Evolutionary conservation across 2,888 invertebrate species (phyloP), one percentile per base, ranked within the genome.

Genomic region (Cynaeus angustus): DNA sequence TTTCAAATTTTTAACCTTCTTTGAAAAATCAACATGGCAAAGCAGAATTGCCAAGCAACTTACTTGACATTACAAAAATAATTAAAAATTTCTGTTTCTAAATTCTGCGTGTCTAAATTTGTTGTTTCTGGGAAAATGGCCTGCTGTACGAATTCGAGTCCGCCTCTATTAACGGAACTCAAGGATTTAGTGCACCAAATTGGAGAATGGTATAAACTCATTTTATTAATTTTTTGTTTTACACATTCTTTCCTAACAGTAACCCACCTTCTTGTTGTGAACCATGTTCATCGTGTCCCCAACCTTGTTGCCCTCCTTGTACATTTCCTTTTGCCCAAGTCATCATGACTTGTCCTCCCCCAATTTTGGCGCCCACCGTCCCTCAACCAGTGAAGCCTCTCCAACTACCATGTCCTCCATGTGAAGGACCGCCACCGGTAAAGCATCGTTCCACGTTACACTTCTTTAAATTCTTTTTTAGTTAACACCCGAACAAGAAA

Each of bases 361-460:
- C 81, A 6, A 78, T 78, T 16, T 66, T 77, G 56, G 79, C 78
- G 0, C 83, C 83, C 7, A 82, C 81, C 3, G 68, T 53, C 14
- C 82, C 83, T 3, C 62, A 80, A 66, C 82, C 82, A 9, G 82
- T 83, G 1, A 80, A 79, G 70, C 83, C 83, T 3, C 73, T 83
- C 7, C 73, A 72, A 61, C 48, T 83, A 16, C 82, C 82, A 4
- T 78, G 79, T 62, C 75, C 73, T n/a, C 26, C 43, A 33, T 37
- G 45, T 5, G 6, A 37, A 30, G 7, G 21, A 50, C 50, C 64
- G 52, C 72, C 66, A 43, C 16, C 33, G 21, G 52, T 64, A 64
- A 62, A 8, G 6, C 12, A n/a, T n/a, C 7, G n/a, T 7, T n/a
- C 37, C 37, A 5, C 7, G 3, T 37, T 37, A n/a, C 37, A 56